A percentile compares a stretch with the other conserved stretches of the same genome.
These are phyloP conservation scores for Drosophila arizonae DNA, from an alignment of 1,140 invertebrate genomes.

Conservation along the genomic window DNA sequence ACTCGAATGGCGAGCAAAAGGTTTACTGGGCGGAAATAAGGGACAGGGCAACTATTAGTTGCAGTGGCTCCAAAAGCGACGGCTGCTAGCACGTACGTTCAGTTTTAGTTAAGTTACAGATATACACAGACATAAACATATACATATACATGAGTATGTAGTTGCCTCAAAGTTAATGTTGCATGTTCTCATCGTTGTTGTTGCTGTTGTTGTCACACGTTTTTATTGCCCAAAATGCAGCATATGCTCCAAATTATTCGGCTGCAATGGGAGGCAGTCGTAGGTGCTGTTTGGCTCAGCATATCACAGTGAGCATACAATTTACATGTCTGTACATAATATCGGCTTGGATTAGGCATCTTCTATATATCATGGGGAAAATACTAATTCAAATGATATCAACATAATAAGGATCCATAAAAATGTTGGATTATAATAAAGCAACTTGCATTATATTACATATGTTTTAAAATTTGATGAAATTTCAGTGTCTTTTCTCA, in stretches of 20 bases:
- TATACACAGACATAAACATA: background rate
- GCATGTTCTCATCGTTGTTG: conserved; percentile 26
- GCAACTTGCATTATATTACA: too few species aligned
- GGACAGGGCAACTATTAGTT: conserved; percentile 36
- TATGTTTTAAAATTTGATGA: too few species aligned
- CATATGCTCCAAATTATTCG: conserved; percentile 47
- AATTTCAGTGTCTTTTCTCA: too few species aligned
- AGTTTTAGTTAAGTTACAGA: conserved; percentile 70
- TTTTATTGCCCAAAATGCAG: conserved; percentile 63
- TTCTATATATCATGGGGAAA: too few species aligned
- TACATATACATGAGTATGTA: too few species aligned
- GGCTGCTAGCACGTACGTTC: conserved; percentile 58
- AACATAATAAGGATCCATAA: too few species aligned
- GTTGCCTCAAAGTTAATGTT: conserved; percentile 65
- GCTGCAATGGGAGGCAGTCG: conserved; percentile 37
- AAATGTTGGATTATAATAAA: background rate
- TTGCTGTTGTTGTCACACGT: conserved; percentile 51
- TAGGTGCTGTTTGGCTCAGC: conserved; percentile 9
- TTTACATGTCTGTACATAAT: too few species aligned
- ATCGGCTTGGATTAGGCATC: too few species aligned
- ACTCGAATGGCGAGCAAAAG: conserved; percentile 41
- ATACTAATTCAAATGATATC: too few species aligned
- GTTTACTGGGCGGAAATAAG: conserved; percentile 39
- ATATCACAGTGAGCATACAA: background rate
- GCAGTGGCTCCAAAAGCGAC: conserved; percentile 31